Base-by-base conservation (phyloP, 2,797 vertebrate genomes). In the Muscicapa comitata region DNA sequence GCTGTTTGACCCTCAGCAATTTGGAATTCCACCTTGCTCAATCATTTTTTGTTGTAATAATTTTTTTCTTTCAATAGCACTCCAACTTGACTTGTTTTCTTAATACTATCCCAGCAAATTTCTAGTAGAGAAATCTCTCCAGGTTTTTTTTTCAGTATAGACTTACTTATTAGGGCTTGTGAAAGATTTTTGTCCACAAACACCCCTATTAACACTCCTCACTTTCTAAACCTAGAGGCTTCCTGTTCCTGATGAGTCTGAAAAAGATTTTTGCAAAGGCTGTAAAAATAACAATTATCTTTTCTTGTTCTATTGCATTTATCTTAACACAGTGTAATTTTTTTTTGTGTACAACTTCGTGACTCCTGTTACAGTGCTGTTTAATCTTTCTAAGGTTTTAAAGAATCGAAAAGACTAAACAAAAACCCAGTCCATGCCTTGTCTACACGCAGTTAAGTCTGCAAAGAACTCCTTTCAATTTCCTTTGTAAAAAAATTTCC, bases 401-500 rank as follows among this genome's bases (percentile, higher is more conserved):
- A 93, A 59, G 19, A 78, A 55, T 29, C 67, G 4, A 42, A 68
- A 76, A 77, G 42, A 57, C 59, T 66, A 54, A 91, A 82, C 75
- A 88, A 85, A 70, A 61, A 4, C 38, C 17, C 35, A 2, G 4
- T 13, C 45, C 23, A 8, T 9, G 17, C 24, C 63, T 76, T 0
- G 3, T 28, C n/a, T 40, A 43, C 43, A 42, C 0, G 0, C 25
- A 21, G 40, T 85, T 63, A 43, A 58, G 31, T n/a, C 53, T 80
- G 53, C 51, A 63, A 40, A 16, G 24, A 88, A 26, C 19, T 73
- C 61, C 45, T 68, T 80, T 74, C 20, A 2, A 50, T 77, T 96
- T 94, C 81, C 87, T 78, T 45, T 40, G 13, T 53, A 63, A 43
- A 76, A 38, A 42, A 42, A 55, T 54, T 86, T 90, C 62, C 57